A percentile compares a stretch with the other conserved stretches of the same genome.
These are phyloP conservation scores for Ctenicera cuprea DNA, from an alignment of 2,888 invertebrate genomes.

Conservation along the genomic window DNA sequence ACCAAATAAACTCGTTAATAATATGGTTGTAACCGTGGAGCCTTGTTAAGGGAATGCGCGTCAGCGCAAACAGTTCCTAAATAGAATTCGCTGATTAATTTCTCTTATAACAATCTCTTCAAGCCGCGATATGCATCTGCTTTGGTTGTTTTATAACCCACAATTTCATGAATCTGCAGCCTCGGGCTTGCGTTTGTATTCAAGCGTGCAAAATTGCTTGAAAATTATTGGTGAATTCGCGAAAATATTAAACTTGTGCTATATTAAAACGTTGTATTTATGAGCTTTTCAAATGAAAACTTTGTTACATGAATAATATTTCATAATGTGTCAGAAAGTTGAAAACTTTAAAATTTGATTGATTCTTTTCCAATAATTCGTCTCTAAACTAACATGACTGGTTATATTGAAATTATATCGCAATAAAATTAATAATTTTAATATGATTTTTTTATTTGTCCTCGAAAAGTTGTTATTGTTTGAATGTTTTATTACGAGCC, in stretches of 20 bases:
- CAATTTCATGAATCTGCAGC: conserved; percentile 15
- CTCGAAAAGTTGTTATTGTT: too few species aligned
- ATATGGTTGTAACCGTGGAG: background rate
- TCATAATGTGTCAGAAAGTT: too few species aligned
- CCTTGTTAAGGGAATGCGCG: background rate
- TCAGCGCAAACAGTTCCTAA: background rate
- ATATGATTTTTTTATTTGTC: too few species aligned
- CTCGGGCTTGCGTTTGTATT: conserved; percentile 8
- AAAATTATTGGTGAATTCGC: conserved; percentile 4
- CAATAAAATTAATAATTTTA: too few species aligned
- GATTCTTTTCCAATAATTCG: too few species aligned
- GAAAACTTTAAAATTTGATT: too few species aligned
- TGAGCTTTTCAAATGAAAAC: too few species aligned
- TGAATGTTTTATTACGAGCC: too few species aligned
- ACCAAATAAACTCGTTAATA: conserved; percentile 1
- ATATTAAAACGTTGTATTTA: too few species aligned
- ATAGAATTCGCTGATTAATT: conserved; percentile 21
- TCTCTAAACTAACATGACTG: too few species aligned
- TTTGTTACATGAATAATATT: too few species aligned
- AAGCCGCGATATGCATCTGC: background rate
- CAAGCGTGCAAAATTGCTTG: conserved; percentile 17
- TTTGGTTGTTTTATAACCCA: conserved; percentile 4
- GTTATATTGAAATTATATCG: too few species aligned
- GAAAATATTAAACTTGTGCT: background rate
- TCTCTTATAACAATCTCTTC: conserved; percentile 10